A percentile compares a stretch with the other conserved stretches of the same genome.
Evolutionary conservation across 1,140 invertebrate species (phyloP).

Genomic region (Ceratoteleas bidentatus): DNA sequence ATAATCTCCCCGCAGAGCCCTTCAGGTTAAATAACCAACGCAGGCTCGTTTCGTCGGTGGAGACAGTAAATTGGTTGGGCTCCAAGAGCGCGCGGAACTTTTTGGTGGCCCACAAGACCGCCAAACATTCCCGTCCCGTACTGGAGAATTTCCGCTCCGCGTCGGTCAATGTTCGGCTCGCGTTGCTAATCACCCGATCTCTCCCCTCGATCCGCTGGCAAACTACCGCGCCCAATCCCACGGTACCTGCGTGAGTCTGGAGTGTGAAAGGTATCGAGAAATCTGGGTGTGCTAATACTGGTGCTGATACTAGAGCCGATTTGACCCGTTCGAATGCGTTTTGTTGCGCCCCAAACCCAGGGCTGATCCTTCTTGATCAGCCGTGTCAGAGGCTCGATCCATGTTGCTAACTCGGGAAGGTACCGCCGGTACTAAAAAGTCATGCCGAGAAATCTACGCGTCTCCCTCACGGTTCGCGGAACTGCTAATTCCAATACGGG

Average conservation of each 20-base stretch:
- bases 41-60: slow-evolving; percentile 5
- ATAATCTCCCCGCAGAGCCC: slow-evolving; percentile 71
- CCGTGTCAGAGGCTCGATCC: not conserved
- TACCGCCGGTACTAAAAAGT: slow-evolving; percentile 18
- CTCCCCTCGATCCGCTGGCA: too few relatives aligned
- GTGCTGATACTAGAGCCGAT: not conserved
- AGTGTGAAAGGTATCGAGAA: too few relatives aligned
- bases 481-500: slow-evolving; percentile 1
- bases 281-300: slow-evolving; percentile 14
- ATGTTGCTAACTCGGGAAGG: slow-evolving; percentile 7
- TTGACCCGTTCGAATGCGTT: not conserved
- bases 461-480: slow-evolving; percentile 14
- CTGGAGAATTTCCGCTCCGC: slow-evolving; percentile 41
- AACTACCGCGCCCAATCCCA: too few relatives aligned
- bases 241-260: too few relatives aligned
- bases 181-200: too few relatives aligned
- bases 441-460: slow-evolving; percentile 27
- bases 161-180: too few relatives aligned
- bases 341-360: slow-evolving; percentile 19
- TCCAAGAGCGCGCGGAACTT: slow-evolving; percentile 8
- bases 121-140: slow-evolving; percentile 42
- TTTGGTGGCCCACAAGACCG: slow-evolving; percentile 1
- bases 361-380: not conserved
- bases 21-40: slow-evolving; percentile 3
- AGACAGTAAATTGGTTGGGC: not conserved